Evolutionary conservation across 2,888 invertebrate genomes (phyloP), one percentile per base, ranked within the genome.

Genomic region (Fragum whitleyi): DNA sequence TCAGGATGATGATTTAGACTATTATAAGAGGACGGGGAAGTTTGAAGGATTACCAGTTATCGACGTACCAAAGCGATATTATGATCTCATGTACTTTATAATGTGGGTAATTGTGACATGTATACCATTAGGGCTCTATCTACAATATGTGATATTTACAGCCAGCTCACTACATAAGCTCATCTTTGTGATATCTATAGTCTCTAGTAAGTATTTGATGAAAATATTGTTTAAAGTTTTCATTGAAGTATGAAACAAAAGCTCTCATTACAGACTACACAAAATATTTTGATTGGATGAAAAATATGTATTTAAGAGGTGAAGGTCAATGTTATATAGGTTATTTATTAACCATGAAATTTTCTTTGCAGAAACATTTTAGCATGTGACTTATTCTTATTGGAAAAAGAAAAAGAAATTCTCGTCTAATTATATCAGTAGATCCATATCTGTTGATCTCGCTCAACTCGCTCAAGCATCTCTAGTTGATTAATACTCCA

Each of bases 101-200:
- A 88, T 92, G 77, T 94, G 94, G 94, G 86, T 89, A 0, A 62
- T 91, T 1, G 47, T 92, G 21, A 90, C 92, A 9, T 89, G 90
- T 73, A 79, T 92, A 19, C 93, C 93, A 9, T 87, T 93, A 47
- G 86, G 91, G 57, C 88, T 90, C 53, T 91, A 91, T 73, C 69
- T 92, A 16, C 81, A 77, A 29, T 86, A 81, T 61, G 79, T 93
- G 23, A 79, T 94, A 39, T 71, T 91, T 19, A 83, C 87, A 9
- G 97, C 97, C 21, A 96, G 96, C 86, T 95, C 96, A 16, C 88
- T 96, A 36, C 78, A 83, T 51, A 51, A 78, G 67, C 39, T 68
- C 5, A 51, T 42, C 19, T 51, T 79, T 23, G 72, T 73, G 32
- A 53, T 69, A n/a, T n/a, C 65, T 9, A 47, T 81, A 51, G 39